Conservation (phyloP, 2,113 vertebrate genomes). For the Atherinomorus stipes region DNA sequence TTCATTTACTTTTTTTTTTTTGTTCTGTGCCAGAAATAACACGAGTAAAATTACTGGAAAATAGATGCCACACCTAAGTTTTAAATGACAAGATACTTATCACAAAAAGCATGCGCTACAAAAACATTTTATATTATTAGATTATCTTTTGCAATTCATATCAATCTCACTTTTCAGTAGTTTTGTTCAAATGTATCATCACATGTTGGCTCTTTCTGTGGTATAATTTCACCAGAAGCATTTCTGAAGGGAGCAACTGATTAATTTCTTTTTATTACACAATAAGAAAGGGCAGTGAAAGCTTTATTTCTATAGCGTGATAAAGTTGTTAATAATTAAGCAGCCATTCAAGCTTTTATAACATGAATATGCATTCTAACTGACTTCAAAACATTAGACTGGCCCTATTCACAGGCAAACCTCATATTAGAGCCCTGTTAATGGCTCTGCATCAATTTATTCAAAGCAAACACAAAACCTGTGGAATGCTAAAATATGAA, state of each 20-base stretch:
- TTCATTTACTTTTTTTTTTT: no score
- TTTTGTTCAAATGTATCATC: slow-evolving; percentile 2
- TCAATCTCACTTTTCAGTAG: background rate
- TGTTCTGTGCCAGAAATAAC: no score
- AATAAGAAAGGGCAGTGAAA: background rate
- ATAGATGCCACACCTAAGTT: no score
- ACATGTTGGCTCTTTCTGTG: slow-evolving; percentile 7
- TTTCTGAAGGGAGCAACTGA: slow-evolving; percentile 1
- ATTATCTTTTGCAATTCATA: background rate
- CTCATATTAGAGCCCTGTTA: slow-evolving; percentile 49
- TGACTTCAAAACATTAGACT: slow-evolving; percentile 50
- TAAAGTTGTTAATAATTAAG: slow-evolving; percentile 65
- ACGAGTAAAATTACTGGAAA: no score
- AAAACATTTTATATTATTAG: background rate
- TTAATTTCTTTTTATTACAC: slow-evolving; percentile 12
- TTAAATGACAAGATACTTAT: no score
- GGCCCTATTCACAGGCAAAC: slow-evolving; percentile 47
- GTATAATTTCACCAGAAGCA: background rate
- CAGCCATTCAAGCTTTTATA: slow-evolving; percentile 43
- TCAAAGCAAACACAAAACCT: slow-evolving; percentile 58
- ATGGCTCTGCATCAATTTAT: slow-evolving; percentile 56
- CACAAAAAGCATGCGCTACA: no score
- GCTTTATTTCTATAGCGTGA: slow-evolving; percentile 42
- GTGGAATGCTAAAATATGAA: slow-evolving; percentile 62
- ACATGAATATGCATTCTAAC: slow-evolving; percentile 51